Conservation (phyloP, 2,888 invertebrate genomes). For the Drosophila aldrichi region DNA sequence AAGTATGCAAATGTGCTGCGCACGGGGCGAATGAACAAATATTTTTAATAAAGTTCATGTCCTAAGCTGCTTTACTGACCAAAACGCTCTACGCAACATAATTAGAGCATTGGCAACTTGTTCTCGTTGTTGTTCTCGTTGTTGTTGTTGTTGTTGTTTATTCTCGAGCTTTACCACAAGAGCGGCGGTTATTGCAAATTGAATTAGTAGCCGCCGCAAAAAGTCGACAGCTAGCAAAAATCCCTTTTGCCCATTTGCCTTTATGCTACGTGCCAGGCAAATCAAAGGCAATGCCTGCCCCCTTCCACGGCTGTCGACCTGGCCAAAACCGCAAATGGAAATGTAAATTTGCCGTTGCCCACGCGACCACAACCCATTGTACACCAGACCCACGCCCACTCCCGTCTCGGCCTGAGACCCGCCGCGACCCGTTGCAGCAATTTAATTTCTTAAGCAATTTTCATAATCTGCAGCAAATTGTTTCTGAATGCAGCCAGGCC, state of each 20-base stretch:
- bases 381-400: slow-evolving; percentile 7
- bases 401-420: not conserved
- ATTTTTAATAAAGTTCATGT: slow-evolving; percentile 78
- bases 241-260: slow-evolving; percentile 72
- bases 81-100: slow-evolving; percentile 63
- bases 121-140: not conserved
- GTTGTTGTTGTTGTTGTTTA: slow-evolving; percentile 3
- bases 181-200: slow-evolving; percentile 78
- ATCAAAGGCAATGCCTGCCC: slow-evolving; percentile 59
- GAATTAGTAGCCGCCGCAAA: slow-evolving; percentile 71
- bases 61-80: slow-evolving; percentile 75
- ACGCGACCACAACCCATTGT: slow-evolving; percentile 59
- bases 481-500: slow-evolving; percentile 77
- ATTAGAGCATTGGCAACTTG: slow-evolving; percentile 63
- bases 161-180: slow-evolving; percentile 7
- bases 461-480: slow-evolving; percentile 83
- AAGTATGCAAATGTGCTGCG: slow-evolving; percentile 69
- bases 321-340: slow-evolving; percentile 72
- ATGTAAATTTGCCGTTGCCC: slow-evolving; percentile 75
- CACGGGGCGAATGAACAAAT: slow-evolving; percentile 62
- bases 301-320: slow-evolving; percentile 8
- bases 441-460: slow-evolving; percentile 83
- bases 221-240: slow-evolving; percentile 63
- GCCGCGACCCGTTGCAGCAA: slow-evolving; percentile 72
- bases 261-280: slow-evolving; percentile 71